Percentiles rank a stretch among this genome's conserved stretches.
phyloP scores from a whole-genome alignment of 1,140 invertebrate genomes.

The Zaprionus gabonicus region DNA sequence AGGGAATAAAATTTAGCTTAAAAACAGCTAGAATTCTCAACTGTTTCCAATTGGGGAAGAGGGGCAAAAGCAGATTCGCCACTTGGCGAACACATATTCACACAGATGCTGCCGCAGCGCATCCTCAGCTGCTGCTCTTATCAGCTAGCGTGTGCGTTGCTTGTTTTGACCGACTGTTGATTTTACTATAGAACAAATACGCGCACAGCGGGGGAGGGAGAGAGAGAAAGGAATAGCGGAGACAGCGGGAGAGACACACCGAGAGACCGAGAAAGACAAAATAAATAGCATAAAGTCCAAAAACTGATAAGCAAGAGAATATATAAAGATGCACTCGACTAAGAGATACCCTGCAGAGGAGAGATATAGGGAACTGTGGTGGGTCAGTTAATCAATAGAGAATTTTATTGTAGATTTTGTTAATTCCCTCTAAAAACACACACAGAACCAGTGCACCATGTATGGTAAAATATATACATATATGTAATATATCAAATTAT shows the following conservation, averaged over 20 bases:
- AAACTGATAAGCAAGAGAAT: slow-evolving; percentile 68
- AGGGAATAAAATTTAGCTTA: not conserved
- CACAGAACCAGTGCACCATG: too few species aligned
- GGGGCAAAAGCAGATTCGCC: not conserved
- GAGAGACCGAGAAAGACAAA: slow-evolving; percentile 26
- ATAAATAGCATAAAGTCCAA: slow-evolving; percentile 80
- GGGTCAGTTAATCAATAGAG: too few species aligned
- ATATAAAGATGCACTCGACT: not conserved
- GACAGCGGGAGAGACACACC: not conserved
- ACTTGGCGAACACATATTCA: not conserved
- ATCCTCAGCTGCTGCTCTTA: slow-evolving; percentile 22
- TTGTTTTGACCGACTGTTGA: slow-evolving; percentile 51
- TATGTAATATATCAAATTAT: too few species aligned
- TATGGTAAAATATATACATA: too few species aligned
- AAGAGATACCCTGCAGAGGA: not conserved
- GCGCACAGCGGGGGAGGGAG: slow-evolving; percentile 30
- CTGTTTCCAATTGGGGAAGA: not conserved
- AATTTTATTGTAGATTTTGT: too few species aligned
- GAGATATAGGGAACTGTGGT: too few species aligned
- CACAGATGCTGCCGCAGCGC: not conserved
- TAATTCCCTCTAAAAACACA: too few species aligned
- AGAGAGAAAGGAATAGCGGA: slow-evolving; percentile 14
- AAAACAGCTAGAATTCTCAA: not conserved
- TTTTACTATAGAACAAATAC: slow-evolving; percentile 77
- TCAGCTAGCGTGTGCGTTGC: slow-evolving; percentile 26